Evolutionary conservation across 2,888 invertebrate genomes (phyloP).

Genomic region (Strigamia maritima): DNA sequence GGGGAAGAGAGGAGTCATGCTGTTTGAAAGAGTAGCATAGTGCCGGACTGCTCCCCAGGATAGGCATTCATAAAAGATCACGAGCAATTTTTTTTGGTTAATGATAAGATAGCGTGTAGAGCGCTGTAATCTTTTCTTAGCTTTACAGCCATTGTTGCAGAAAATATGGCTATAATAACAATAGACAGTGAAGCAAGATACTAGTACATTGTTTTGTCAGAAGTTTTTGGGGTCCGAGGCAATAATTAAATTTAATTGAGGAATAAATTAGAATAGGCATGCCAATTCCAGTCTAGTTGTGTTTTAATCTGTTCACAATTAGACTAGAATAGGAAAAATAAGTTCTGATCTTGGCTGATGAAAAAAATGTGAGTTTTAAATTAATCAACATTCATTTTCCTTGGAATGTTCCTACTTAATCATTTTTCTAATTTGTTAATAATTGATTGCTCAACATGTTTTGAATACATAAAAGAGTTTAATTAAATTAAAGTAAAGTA

Average conservation of each 20-base stretch:
- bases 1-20: not conserved
- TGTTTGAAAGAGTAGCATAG: not conserved
- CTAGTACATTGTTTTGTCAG: not conserved
- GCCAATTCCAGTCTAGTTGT: not conserved
- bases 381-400: no score
- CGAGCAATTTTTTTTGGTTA: not conserved
- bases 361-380: no score
- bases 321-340: no score
- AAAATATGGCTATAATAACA: slow-evolving; percentile 4
- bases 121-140: slow-evolving; percentile 4
- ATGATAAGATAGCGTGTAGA: not conserved
- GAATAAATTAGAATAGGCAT: not conserved
- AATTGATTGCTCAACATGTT: no score
- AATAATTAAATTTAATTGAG: not conserved
- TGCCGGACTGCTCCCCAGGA: not conserved
- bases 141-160: not conserved
- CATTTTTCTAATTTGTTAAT: no score
- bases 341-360: not conserved
- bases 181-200: not conserved
- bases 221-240: not conserved
- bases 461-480: no score
- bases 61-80: not conserved
- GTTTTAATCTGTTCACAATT: no score
- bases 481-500: no score
- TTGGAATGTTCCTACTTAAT: no score